Evolutionary conservation across 2,797 vertebrate species (phyloP), one percentile per base, ranked within the genome.

Genomic region (Gymnopithys bicolor): DNA sequence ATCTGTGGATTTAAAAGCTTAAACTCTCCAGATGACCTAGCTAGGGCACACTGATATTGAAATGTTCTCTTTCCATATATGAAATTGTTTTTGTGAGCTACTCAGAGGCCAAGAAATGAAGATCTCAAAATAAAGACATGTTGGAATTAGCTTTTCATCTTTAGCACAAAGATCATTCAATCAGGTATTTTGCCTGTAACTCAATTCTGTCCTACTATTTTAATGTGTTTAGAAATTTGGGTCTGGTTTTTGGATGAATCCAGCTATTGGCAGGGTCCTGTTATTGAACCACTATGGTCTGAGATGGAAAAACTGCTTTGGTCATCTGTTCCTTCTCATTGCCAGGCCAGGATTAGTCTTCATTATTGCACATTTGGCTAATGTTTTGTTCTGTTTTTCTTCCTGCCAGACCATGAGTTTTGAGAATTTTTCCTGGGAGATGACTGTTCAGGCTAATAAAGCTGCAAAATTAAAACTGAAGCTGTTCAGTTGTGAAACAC

Each of bases 271-370:
- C 89, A 83, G 7, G 16, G 13, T 77, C 37, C 6, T 77, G 8
- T 53, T 90, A 64, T 66, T 85, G 51, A 94, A 73, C 45, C 19
- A 55, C 19, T 30, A 30, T 35, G 43, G 46, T 15, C 71, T 78
- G 56, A 83, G 32, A 91, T 63, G 39, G 77, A 39, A 82, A 94
- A 48, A 58, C 7, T 63, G 52, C 22, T 77, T 84, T 58, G 51
- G 68, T 95, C 84, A 87, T 95, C 88, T 97, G 89, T 41, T 89
- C 18, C 14, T 62, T 91, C 62, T 51, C 64, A 30, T 64, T 92
- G 84, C 78, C 90, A 96, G 35, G 19, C 32, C 10, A 56, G 51
- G 45, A 93, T 73, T 96, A 74, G n/a, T 83, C 56, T 92, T 87
- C 86, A 51, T 90, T 89, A 87, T 43, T 89, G 56, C 48, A 77